Evolutionary conservation across 1,140 invertebrate species (phyloP).

Genomic region (Eufriesea mexicana): DNA sequence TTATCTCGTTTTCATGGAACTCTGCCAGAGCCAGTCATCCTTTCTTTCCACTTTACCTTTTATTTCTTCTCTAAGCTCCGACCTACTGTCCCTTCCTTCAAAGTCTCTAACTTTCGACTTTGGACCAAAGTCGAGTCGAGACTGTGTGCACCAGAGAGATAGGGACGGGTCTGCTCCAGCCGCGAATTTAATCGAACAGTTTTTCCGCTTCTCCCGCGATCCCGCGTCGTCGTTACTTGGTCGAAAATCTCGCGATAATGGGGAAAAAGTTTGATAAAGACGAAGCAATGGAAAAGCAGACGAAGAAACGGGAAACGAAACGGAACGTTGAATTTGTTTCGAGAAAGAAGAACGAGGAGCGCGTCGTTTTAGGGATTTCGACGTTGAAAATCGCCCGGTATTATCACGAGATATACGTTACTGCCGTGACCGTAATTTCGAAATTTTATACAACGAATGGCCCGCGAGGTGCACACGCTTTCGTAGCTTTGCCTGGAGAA

Average conservation of each 20-base stretch:
- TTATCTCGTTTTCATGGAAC: slow-evolving; percentile 24
- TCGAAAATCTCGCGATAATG: background rate
- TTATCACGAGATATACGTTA: background rate
- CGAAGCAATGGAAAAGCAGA: background rate
- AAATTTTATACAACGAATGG: no score
- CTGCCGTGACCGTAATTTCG: background rate
- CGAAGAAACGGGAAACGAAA: background rate
- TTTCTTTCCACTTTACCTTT: slow-evolving; percentile 26
- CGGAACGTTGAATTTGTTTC: background rate
- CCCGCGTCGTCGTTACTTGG: slow-evolving; percentile 52
- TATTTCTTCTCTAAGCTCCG: slow-evolving; percentile 20
- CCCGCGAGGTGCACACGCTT: background rate
- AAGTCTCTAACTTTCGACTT: slow-evolving; percentile 54
- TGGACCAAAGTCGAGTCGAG: slow-evolving; percentile 21
- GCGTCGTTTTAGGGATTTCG: background rate
- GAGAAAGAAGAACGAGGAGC: background rate
- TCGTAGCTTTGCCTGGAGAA: background rate
- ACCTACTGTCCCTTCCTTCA: slow-evolving; percentile 15
- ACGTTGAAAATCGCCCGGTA: background rate
- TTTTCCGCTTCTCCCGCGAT: slow-evolving; percentile 32
- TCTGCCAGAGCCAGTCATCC: background rate
- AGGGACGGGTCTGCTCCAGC: slow-evolving; percentile 14
- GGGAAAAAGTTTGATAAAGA: background rate
- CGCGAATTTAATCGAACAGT: slow-evolving; percentile 61
- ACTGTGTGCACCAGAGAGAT: slow-evolving; percentile 2